Evolutionary conservation across 2,888 invertebrate genomes (phyloP).

Genomic region (Chymomyza procnemis): DNA sequence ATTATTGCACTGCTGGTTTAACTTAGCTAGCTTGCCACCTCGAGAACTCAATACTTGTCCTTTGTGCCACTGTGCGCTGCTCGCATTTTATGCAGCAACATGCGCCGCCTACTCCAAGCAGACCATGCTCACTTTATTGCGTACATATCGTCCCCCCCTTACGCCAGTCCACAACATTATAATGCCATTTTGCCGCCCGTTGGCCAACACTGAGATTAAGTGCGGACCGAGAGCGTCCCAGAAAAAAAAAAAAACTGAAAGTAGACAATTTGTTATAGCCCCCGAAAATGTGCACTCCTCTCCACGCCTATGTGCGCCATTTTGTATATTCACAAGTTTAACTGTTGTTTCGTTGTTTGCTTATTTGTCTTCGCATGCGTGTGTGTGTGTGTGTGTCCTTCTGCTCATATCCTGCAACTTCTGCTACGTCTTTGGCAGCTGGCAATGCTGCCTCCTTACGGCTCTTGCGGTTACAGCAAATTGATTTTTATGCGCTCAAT

Average conservation of each 20-base stretch:
- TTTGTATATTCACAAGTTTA: neutral
- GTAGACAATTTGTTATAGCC: conserved; percentile 38
- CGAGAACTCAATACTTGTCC: too few relatives aligned
- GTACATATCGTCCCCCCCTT: too few relatives aligned
- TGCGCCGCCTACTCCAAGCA: conserved; percentile 6
- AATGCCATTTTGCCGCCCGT: conserved; percentile 19
- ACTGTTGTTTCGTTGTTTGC: conserved; percentile 1
- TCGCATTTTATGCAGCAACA: conserved; percentile 50
- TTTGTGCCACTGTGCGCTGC: neutral
- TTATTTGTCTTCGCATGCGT: neutral
- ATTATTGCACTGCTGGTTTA: too few relatives aligned
- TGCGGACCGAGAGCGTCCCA: conserved; percentile 17
- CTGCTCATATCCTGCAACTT: too few relatives aligned
- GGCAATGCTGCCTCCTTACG: conserved; percentile 58
- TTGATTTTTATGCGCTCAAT: conserved; percentile 71
- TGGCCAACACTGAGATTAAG: conserved; percentile 2
- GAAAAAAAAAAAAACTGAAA: too few relatives aligned
- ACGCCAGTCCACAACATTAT: conserved; percentile 17
- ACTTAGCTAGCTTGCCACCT: too few relatives aligned
- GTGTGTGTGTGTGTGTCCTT: neutral
- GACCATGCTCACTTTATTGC: conserved; percentile 1
- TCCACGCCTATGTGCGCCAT: neutral
- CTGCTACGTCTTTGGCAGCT: conserved; percentile 15
- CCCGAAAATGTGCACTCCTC: conserved; percentile 1
- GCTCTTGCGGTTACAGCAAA: conserved; percentile 66